phyloP scores from a whole-genome alignment of 2,888 invertebrate species.

The Nycteola revayana region DNA sequence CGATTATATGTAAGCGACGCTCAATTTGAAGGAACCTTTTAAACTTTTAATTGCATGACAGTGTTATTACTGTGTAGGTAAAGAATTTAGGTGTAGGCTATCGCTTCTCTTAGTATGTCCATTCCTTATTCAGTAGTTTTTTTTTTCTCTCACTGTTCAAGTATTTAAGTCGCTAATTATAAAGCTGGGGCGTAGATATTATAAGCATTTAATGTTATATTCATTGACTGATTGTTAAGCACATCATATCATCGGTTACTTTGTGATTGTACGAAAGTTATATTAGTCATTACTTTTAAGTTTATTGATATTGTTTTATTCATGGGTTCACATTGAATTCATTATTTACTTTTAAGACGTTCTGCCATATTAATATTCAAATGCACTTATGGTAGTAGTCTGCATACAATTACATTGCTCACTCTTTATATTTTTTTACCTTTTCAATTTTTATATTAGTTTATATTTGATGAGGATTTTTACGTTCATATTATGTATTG shows the following conservation, averaged over 20 bases:
- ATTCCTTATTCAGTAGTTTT: slow-evolving; percentile 70
- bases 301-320: slow-evolving; percentile 37
- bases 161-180: slow-evolving; percentile 49
- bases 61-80: slow-evolving; percentile 33
- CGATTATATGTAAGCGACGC: slow-evolving; percentile 41
- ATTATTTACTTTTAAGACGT: slow-evolving; percentile 37
- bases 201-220: slow-evolving; percentile 64
- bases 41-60: slow-evolving; percentile 74
- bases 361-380: slow-evolving; percentile 34
- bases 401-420: slow-evolving; percentile 57
- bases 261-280: slow-evolving; percentile 39
- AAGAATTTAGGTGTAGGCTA: slow-evolving; percentile 41
- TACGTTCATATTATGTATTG: slow-evolving; percentile 27
- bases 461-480: slow-evolving; percentile 37
- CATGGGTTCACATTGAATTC: slow-evolving; percentile 55
- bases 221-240: slow-evolving; percentile 67
- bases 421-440: slow-evolving; percentile 36
- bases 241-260: slow-evolving; percentile 47
- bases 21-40: slow-evolving; percentile 62
- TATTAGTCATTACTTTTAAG: slow-evolving; percentile 43
- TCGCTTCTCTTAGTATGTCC: slow-evolving; percentile 53
- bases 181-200: slow-evolving; percentile 55
- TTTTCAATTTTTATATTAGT: slow-evolving; percentile 36
- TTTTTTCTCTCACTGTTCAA: slow-evolving; percentile 47
- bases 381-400: slow-evolving; percentile 61